Evolutionary conservation across 2,888 invertebrate species (phyloP).

Genomic region (Thereva unica): DNA sequence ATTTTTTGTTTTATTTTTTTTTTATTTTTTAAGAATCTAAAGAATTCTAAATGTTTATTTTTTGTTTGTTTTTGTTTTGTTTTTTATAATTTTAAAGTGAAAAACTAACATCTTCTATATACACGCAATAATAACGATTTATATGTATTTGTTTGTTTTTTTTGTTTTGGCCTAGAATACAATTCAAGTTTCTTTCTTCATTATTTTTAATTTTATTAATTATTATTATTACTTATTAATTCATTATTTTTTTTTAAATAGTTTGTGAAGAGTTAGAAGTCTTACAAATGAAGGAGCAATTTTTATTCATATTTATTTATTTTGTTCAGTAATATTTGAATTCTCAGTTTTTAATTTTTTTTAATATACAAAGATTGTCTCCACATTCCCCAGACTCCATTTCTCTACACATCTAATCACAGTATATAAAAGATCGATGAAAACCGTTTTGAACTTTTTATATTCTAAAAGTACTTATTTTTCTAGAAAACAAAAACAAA

Average conservation of each 20-base stretch:
- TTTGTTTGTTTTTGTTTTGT: no score
- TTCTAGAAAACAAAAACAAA: constrained; percentile 17
- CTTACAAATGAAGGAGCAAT: neutral
- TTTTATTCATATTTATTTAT: no score
- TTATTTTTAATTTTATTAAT: constrained; percentile 8
- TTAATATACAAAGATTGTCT: neutral
- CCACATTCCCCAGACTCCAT: constrained; percentile 6
- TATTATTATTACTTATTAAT: constrained; percentile 10
- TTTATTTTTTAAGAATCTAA: no score
- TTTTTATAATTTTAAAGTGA: no score
- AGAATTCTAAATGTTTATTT: no score
- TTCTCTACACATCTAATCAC: constrained; percentile 25
- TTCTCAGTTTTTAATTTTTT: neutral
- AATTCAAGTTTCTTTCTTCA: neutral
- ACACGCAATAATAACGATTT: no score
- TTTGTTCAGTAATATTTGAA: constrained; percentile 1
- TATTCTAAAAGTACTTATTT: constrained; percentile 24
- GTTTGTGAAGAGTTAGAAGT: constrained; percentile 21
- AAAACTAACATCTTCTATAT: no score
- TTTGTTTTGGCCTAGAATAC: no score
- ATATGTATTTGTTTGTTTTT: no score
- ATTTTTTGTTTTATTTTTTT: no score
- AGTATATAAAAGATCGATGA: constrained; percentile 30
- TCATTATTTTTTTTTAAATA: constrained; percentile 5
- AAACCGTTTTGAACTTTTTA: constrained; percentile 31